Percentiles rank a stretch among this genome's conserved stretches.
Conservation (phyloP, 2,113 vertebrate species). For the Phocoena sinus region DNA sequence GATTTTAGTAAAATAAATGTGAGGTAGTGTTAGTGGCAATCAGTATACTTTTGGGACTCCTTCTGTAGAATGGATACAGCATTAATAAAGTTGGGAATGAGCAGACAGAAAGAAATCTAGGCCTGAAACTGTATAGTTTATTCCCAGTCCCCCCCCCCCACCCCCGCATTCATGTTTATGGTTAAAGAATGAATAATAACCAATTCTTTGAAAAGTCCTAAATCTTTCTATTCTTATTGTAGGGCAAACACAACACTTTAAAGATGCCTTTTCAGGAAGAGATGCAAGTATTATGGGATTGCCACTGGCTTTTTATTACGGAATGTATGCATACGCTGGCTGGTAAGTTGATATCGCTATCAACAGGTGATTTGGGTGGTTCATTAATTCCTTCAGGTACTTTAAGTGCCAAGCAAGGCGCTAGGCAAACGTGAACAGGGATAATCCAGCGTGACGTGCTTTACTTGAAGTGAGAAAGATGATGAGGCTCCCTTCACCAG, state of each 20-base stretch:
- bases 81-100: not conserved
- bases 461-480: not conserved
- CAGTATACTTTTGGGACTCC: not conserved
- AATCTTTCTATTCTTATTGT: slow-evolving; percentile 64
- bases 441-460: not conserved
- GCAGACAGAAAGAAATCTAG: not conserved
- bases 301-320: slow-evolving; percentile 96
- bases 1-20: not conserved
- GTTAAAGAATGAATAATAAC: not conserved
- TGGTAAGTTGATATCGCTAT: slow-evolving; percentile 86
- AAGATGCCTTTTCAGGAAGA: slow-evolving; percentile 89
- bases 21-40: not conserved
- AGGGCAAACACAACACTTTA: slow-evolving; percentile 94
- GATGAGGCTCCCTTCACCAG: not conserved
- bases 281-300: slow-evolving; percentile 86
- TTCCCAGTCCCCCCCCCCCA: rapidly evolving
- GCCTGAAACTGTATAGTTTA: not conserved
- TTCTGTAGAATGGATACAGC: not conserved
- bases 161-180: not conserved
- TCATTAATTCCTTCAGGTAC: not conserved
- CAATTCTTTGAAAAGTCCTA: slow-evolving; percentile 21
- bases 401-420: not conserved
- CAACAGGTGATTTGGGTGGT: not conserved
- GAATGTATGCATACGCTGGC: slow-evolving; percentile 98
- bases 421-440: not conserved